Evolutionary conservation across 2,888 invertebrate genomes (phyloP).

Genomic region (Mylabris sibirica): DNA sequence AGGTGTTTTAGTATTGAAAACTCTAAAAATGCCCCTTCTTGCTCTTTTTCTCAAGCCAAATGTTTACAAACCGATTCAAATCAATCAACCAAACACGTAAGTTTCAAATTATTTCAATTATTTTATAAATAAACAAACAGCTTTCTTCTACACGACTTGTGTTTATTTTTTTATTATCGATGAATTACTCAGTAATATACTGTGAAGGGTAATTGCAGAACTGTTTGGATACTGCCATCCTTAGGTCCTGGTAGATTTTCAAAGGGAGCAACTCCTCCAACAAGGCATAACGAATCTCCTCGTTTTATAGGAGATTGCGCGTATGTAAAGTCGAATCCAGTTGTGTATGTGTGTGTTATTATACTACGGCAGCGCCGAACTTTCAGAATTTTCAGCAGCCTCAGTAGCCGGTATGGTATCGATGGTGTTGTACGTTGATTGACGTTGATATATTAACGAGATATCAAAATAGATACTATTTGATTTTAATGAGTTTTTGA

Average conservation of each 20-base stretch:
- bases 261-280: constrained; percentile 1
- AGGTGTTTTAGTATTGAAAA: neutral
- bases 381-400: constrained; percentile 8
- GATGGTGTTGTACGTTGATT: neutral
- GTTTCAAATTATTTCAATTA: neutral
- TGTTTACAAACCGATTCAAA: neutral
- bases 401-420: constrained; percentile 8
- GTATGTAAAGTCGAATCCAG: neutral
- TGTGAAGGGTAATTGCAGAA: too few relatives aligned
- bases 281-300: neutral
- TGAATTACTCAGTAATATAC: too few relatives aligned
- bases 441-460: neutral
- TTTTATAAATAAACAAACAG: neutral
- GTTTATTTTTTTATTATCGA: neutral
- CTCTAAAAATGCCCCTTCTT: neutral
- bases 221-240: neutral
- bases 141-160: neutral
- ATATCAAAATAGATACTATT: neutral
- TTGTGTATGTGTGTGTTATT: neutral
- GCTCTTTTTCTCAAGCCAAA: neutral
- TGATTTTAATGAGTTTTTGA: neutral
- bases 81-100: neutral
- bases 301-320: constrained; percentile 9
- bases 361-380: constrained; percentile 8
- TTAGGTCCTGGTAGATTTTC: neutral